Conservation (phyloP, 2,113 vertebrate species). For the Catagonus wagneri region DNA sequence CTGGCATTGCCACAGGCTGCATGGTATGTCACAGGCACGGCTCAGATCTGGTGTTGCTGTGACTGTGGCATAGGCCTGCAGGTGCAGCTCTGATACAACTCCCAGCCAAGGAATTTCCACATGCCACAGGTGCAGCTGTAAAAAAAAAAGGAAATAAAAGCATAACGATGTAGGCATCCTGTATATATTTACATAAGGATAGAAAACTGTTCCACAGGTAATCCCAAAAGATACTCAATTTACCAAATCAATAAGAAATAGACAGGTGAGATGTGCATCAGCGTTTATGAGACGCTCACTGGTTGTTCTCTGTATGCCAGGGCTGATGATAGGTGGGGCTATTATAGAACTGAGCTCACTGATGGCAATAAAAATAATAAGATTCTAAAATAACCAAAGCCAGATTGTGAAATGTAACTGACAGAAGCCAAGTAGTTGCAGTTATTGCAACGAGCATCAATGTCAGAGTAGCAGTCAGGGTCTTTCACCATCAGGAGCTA, state of each 20-base stretch:
- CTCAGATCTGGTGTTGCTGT: no score
- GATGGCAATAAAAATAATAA: background rate
- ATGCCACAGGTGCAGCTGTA: no score
- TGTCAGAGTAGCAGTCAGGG: background rate
- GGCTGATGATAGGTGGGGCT: background rate
- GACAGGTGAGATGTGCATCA: background rate
- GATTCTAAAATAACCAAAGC: background rate
- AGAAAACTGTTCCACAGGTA: background rate
- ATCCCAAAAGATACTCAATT: background rate
- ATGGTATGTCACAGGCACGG: no score
- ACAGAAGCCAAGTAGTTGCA: background rate
- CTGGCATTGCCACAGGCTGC: no score
- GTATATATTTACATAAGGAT: background rate
- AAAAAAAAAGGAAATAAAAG: no score
- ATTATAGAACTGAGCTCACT: background rate
- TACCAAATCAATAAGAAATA: constrained; percentile 1
- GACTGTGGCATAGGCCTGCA: no score
- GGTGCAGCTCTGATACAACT: no score
- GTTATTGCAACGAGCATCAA: background rate
- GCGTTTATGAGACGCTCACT: background rate
- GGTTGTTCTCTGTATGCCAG: background rate
- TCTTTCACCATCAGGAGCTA: background rate
- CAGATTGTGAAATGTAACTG: background rate
- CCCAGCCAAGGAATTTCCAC: no score
- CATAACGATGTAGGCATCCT: background rate